Evolutionary conservation across 2,797 vertebrate genomes (phyloP).

Genomic region (Botia kubotai): DNA sequence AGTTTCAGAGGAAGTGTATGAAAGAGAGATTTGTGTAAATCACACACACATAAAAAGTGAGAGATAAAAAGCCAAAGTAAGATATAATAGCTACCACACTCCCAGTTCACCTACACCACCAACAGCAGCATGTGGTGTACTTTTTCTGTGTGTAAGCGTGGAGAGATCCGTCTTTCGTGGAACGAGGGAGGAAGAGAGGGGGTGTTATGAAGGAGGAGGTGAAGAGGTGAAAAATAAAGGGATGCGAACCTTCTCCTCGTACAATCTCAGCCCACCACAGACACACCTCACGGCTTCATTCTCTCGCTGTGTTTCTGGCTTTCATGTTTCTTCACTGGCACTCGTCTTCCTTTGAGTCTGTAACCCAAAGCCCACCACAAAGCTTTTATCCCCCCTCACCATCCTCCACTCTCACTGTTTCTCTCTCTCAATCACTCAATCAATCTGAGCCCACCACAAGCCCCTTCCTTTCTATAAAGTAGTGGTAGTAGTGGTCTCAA

Average conservation of each 20-base stretch:
- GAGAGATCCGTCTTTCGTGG: conserved; percentile 85
- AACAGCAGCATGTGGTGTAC: conserved; percentile 59
- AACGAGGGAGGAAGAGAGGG: conserved; percentile 81
- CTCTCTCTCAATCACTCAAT: conserved; percentile 65
- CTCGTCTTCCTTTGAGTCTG: conserved; percentile 63
- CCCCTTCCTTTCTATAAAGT: conserved; percentile 55
- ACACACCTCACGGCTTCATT: conserved; percentile 50
- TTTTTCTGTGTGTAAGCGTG: conserved; percentile 68
- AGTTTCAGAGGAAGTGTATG: conserved; percentile 15
- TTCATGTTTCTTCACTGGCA: conserved; percentile 55
- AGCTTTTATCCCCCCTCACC: conserved; percentile 64
- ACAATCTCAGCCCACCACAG: conserved; percentile 82
- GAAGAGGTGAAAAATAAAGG: conserved; percentile 67
- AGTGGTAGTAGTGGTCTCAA: neutral
- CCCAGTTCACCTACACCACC: conserved; percentile 27
- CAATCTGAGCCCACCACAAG: conserved; percentile 80
- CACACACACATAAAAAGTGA: conserved; percentile 38
- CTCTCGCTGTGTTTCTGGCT: conserved; percentile 43
- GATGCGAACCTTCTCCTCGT: conserved; percentile 75
- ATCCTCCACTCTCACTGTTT: conserved; percentile 54
- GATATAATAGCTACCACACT: conserved; percentile 38
- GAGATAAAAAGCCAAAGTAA: conserved; percentile 35
- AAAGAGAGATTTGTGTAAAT: conserved; percentile 49
- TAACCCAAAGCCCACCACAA: conserved; percentile 76
- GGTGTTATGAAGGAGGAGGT: conserved; percentile 69